Base-by-base conservation (phyloP, 2,888 invertebrate species). In the Brenthis ino region DNA sequence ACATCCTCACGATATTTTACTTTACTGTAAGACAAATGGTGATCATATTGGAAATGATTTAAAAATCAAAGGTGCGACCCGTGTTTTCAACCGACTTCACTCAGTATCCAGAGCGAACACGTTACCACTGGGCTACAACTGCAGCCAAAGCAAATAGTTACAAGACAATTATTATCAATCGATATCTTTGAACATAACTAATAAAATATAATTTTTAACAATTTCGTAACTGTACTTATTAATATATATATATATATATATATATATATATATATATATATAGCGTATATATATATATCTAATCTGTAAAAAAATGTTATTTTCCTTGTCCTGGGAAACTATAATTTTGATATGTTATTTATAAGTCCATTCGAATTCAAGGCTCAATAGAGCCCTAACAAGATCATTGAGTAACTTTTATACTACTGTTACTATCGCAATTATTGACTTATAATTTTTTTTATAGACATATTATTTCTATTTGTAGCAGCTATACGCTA, bases 281-380 rank as follows among this genome's bases (percentile, higher is more conserved):
- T 20, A 20, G 1, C 1, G 1, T 20, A 20, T 20, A 20, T 20
- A 20, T 20, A 20, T 20, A 20, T 20, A 13, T 4, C 4, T 48
- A 58, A 48, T 50, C n/a, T 11, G 14, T 33, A 33, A 50, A 60
- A 60, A 50, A 12, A 8, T 50, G 28, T n/a, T 60, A 14, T 47
- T n/a, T 1, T 16, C 28, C 28, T 6, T n/a, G 28, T 48, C 50
- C 60, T 50, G 28, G 28, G 50, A 50, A 60, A 60, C 12, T n/a
- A 50, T 28, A 28, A 50, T n/a, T 3, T n/a, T 48, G n/a, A 33
- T 50, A 50, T 0, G 60, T 60, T 28, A 60, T 50, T 60, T 50
- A 60, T 50, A 50, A n/a, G 28, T 50, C 28, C 28, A 60, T 60
- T 60, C n/a, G 28, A 50, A n/a, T 60, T 28, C 60, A 28, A 60